Conservation (phyloP, 2,113 vertebrate species). For the Alligator mississippiensis region DNA sequence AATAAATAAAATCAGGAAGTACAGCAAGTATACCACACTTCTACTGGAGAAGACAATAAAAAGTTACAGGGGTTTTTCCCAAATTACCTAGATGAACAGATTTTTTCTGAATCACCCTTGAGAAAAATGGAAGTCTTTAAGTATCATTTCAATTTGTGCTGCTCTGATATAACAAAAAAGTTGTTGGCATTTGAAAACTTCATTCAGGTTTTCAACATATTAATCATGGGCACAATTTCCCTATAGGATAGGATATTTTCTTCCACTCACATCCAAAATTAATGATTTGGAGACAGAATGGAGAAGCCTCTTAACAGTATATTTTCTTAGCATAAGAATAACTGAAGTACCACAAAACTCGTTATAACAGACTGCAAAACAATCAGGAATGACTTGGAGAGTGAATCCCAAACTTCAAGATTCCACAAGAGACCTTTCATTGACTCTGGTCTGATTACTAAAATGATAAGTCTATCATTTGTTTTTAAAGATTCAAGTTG, state of each 20-base stretch:
- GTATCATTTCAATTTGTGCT: neutral
- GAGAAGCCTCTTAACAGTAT: neutral
- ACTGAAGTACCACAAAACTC: neutral
- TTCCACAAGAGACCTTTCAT: neutral
- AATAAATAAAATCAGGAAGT: neutral
- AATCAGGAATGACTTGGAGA: neutral
- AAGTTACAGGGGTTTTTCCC: neutral
- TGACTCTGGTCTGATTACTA: neutral
- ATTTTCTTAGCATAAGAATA: accelerated
- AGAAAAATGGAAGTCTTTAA: neutral
- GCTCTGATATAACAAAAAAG: neutral
- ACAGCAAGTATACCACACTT: neutral
- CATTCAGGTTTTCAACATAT: neutral
- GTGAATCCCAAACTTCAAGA: neutral
- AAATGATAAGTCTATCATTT: neutral
- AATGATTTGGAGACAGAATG: neutral
- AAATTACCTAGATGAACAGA: neutral
- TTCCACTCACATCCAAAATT: neutral
- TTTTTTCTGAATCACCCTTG: neutral
- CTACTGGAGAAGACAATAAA: neutral
- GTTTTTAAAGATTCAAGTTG: too few relatives aligned
- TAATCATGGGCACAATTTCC: neutral
- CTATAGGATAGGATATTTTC: neutral
- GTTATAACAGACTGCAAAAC: neutral
- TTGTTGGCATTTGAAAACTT: neutral